A percentile compares a stretch with the other conserved stretches of the same genome.
Evolutionary conservation across 1,140 invertebrate species (phyloP).

Genomic region (Heliconius nattereri): DNA sequence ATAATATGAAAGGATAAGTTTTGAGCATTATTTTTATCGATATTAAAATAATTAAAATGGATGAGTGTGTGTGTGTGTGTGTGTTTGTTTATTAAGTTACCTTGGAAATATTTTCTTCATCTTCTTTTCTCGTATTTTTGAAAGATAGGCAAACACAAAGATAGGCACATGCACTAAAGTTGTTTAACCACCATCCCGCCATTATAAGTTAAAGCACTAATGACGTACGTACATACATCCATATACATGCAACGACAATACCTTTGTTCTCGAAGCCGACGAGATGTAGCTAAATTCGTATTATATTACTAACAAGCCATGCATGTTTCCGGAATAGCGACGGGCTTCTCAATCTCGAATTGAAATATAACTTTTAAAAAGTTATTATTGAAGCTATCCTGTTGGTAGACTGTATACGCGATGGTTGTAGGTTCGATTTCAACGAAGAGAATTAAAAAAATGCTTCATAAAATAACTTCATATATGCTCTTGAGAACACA

Average conservation of each 20-base stretch:
- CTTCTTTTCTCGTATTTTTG: too few relatives aligned
- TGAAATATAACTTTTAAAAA: background rate
- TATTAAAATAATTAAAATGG: too few relatives aligned
- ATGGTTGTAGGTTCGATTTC: background rate
- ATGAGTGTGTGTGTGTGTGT: too few relatives aligned
- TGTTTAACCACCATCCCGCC: background rate
- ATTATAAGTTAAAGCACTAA: conserved; percentile 3
- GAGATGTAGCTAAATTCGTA: conserved; percentile 13
- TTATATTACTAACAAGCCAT: conserved; percentile 17
- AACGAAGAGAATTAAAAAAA: background rate
- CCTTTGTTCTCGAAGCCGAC: conserved; percentile 10
- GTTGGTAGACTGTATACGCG: background rate
- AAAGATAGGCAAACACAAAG: too few relatives aligned
- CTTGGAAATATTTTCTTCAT: too few relatives aligned
- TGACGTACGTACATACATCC: background rate
- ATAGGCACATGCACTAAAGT: too few relatives aligned
- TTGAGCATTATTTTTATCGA: too few relatives aligned
- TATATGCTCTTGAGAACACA: too few relatives aligned
- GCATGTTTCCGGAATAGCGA: background rate
- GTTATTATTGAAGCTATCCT: background rate
- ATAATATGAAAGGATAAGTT: too few relatives aligned
- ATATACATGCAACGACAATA: background rate
- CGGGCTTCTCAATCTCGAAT: background rate
- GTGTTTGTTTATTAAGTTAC: too few relatives aligned
- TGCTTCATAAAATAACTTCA: too few relatives aligned